A percentile compares a stretch with the other conserved stretches of the same genome.
These are phyloP conservation scores for Ameiurus melas DNA, from an alignment of 2,113 vertebrate genomes.

Conservation along the genomic window DNA sequence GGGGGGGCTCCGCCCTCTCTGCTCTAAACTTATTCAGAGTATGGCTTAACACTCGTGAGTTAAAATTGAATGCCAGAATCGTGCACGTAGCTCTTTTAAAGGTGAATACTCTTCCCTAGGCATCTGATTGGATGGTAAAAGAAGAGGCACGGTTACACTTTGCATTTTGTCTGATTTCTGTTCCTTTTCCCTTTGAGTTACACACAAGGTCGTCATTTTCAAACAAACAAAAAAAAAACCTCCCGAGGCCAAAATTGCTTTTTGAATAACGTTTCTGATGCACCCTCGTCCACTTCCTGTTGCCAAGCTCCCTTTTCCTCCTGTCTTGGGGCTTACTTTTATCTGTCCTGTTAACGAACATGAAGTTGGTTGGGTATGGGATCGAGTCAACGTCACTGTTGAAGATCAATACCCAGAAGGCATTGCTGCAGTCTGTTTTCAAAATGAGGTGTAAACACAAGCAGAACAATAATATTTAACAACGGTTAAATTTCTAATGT, in stretches of 20 bases:
- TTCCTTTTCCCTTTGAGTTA: background rate
- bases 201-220: background rate
- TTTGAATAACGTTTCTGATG: background rate
- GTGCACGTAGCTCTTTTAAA: conserved; percentile 16
- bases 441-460: background rate
- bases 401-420: background rate
- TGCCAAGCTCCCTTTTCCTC: background rate
- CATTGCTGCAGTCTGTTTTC: background rate
- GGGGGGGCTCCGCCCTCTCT: background rate
- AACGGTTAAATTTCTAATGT: background rate
- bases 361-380: background rate
- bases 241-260: background rate
- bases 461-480: background rate
- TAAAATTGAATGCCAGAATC: background rate
- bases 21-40: background rate
- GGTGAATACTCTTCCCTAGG: background rate
- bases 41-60: background rate
- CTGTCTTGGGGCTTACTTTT: background rate
- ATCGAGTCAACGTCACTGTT: background rate
- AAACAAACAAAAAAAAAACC: background rate
- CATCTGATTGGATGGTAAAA: background rate
- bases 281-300: background rate
- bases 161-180: background rate
- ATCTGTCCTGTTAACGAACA: background rate
- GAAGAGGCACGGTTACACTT: background rate